A percentile compares a stretch with the other conserved stretches of the same genome.
Evolutionary conservation across 2,888 invertebrate genomes (phyloP).

Genomic region (Xestia sexstrigata): DNA sequence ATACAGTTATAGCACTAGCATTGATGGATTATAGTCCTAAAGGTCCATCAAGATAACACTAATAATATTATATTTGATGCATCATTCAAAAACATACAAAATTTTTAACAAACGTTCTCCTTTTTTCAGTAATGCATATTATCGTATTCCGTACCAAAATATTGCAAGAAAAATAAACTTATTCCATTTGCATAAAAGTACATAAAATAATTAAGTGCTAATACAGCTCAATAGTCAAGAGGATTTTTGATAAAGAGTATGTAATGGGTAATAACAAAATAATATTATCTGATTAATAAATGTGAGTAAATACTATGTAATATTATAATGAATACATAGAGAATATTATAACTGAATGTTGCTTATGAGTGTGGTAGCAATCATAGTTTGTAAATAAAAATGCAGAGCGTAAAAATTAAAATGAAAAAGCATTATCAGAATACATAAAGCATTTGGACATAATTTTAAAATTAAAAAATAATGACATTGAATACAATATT

Average conservation of each 20-base stretch:
- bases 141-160: conserved; percentile 54
- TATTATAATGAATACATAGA: conserved; percentile 52
- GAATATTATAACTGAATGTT: conserved; percentile 62
- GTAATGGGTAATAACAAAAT: conserved; percentile 28
- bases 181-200: conserved; percentile 33
- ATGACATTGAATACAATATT: conserved; percentile 49
- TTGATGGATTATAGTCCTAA: conserved; percentile 50
- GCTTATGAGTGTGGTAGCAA: conserved; percentile 71
- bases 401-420: conserved; percentile 85
- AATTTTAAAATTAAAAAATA: conserved; percentile 46
- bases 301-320: conserved; percentile 11
- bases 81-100: conserved; percentile 48
- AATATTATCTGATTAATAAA: conserved; percentile 23
- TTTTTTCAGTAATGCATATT: conserved; percentile 58
- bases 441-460: conserved; percentile 62
- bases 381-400: conserved; percentile 84
- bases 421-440: conserved; percentile 74
- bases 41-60: conserved; percentile 57
- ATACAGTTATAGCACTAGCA: conserved; percentile 51
- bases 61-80: conserved; percentile 45
- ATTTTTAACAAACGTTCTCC: conserved; percentile 47
- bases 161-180: conserved; percentile 51
- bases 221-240: conserved; percentile 42
- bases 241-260: conserved; percentile 40
- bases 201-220: conserved; percentile 27